phyloP scores from a whole-genome alignment of 37 sponge, comb jelly and placozoan species.

The Aphrocallistes beatrix region DNA sequence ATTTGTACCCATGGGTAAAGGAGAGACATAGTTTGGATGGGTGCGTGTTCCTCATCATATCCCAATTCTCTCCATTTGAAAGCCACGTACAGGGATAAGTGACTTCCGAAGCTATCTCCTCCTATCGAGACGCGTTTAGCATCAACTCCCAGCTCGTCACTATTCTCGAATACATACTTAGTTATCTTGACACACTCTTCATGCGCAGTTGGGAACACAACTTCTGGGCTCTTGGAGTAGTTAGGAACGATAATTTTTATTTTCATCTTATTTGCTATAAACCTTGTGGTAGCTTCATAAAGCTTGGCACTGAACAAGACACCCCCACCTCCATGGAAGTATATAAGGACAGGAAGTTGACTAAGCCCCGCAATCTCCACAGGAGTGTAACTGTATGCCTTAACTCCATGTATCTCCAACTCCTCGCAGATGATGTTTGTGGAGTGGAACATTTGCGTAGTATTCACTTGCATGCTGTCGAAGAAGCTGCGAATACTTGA shows the following conservation, averaged over 20 bases:
- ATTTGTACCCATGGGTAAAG: background rate
- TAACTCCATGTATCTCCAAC: background rate
- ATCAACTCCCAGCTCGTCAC: background rate
- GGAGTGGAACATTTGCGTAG: background rate
- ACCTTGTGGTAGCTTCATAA: background rate
- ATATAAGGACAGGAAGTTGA: background rate
- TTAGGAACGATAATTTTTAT: background rate
- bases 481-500: background rate
- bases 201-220: background rate
- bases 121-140: background rate
- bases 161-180: background rate
- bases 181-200: background rate
- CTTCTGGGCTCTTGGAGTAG: background rate
- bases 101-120: background rate
- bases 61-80: background rate
- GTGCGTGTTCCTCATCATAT: background rate
- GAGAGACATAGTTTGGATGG: background rate
- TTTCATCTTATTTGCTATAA: background rate
- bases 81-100: background rate
- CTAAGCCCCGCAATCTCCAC: background rate
- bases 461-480: background rate
- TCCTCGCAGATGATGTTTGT: background rate
- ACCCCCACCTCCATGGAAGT: conserved; percentile 1
- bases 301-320: background rate
- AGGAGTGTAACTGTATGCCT: background rate